Evolutionary conservation across 2,113 vertebrate genomes (phyloP).

Genomic region (Willisornis vidua): DNA sequence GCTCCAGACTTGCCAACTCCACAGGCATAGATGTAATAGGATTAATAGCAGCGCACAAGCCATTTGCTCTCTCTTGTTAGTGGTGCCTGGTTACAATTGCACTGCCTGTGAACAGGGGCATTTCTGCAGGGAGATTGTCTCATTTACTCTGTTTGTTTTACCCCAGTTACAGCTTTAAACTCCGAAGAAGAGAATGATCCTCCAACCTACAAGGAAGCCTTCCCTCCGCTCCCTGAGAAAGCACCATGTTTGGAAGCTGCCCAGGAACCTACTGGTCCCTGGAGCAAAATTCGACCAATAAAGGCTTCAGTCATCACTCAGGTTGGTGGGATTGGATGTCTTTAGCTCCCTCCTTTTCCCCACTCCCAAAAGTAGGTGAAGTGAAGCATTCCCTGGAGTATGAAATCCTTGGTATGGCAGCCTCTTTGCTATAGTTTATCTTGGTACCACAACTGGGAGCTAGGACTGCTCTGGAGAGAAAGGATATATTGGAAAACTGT

Average conservation of each 20-base stretch:
- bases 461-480: not conserved
- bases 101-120: not conserved
- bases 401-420: not conserved
- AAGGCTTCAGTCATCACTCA: conserved; percentile 99
- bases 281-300: conserved; percentile 95
- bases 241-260: conserved; percentile 84
- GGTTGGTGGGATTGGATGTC: conserved; percentile 71
- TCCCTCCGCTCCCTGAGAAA: conserved; percentile 98
- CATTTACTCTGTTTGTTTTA: conserved; percentile 19
- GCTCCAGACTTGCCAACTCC: not conserved
- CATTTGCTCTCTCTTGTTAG: not conserved
- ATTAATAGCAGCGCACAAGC: not conserved
- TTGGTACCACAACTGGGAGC: not conserved
- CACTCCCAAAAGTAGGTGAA: not conserved
- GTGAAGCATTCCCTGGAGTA: not conserved
- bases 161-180: conserved; percentile 81
- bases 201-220: conserved; percentile 98
- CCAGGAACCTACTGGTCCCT: conserved; percentile 89
- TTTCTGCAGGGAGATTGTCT: not conserved
- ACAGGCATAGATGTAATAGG: not conserved
- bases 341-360: not conserved
- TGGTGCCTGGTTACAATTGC: not conserved
- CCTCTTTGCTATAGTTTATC: not conserved
- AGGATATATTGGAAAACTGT: not conserved
- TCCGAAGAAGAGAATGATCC: conserved; percentile 93